phyloP scores from a whole-genome alignment of 2,797 vertebrate genomes.

The Acrossocheilus fasciatus region DNA sequence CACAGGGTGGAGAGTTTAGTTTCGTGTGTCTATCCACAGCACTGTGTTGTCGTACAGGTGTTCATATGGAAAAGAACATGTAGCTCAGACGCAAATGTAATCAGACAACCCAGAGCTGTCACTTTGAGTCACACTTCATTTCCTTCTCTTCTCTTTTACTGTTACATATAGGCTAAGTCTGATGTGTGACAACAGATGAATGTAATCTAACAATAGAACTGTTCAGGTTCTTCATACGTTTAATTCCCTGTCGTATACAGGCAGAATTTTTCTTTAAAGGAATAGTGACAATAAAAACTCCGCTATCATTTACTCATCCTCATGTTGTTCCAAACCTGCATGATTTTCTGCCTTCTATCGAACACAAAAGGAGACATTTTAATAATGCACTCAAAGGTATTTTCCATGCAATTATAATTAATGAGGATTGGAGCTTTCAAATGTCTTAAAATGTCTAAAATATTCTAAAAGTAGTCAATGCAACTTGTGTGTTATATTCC shows the following conservation, averaged over 20 bases:
- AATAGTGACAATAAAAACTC: background rate
- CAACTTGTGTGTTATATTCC: background rate
- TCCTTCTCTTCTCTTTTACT: constrained; percentile 39
- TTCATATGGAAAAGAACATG: background rate
- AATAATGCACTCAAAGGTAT: background rate
- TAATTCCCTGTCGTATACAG: background rate
- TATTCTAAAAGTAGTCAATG: constrained; percentile 1
- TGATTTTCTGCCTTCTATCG: background rate
- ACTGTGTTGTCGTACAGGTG: background rate
- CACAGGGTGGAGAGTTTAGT: background rate
- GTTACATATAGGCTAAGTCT: constrained; percentile 38
- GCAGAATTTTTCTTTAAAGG: background rate
- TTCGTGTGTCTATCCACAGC: background rate
- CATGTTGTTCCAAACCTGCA: background rate
- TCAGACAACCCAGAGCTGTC: background rate
- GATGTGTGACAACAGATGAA: constrained; percentile 39
- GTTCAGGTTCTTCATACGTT: background rate
- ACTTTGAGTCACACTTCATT: constrained; percentile 35
- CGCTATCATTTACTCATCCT: background rate
- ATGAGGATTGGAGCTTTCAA: background rate
- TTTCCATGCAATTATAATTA: background rate
- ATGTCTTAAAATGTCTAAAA: background rate
- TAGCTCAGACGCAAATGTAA: background rate
- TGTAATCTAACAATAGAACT: constrained; percentile 39
- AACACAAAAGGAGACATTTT: background rate